Evolutionary conservation across 2,797 vertebrate species (phyloP).

Genomic region (Sparus aurata): DNA sequence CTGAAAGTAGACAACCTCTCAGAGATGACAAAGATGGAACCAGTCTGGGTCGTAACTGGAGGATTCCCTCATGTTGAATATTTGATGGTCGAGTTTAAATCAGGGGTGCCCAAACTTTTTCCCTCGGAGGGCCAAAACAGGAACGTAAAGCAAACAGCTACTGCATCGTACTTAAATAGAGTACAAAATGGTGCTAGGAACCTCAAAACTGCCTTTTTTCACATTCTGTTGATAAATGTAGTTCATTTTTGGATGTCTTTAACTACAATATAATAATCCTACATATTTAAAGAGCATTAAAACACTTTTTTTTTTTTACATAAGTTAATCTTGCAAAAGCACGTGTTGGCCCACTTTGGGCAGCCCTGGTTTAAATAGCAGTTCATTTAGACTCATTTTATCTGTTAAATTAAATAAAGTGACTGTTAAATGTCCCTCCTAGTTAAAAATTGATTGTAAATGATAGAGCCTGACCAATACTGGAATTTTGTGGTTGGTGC

Average conservation of each 20-base stretch:
- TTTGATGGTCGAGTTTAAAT: conserved; percentile 24
- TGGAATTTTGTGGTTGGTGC: too few relatives aligned
- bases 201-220: too few relatives aligned
- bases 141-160: not conserved
- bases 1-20: conserved; percentile 86
- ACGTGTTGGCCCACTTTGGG: too few relatives aligned
- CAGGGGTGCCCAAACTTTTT: too few relatives aligned
- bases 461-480: too few relatives aligned
- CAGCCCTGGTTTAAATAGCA: not conserved
- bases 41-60: conserved; percentile 19
- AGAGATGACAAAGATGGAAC: conserved; percentile 24
- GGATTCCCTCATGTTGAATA: conserved; percentile 21
- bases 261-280: too few relatives aligned
- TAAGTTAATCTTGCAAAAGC: too few relatives aligned
- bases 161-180: not conserved
- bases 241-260: too few relatives aligned
- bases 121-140: too few relatives aligned
- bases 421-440: not conserved
- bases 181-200: too few relatives aligned
- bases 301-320: not conserved
- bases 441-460: conserved; percentile 7
- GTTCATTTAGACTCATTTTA: conserved; percentile 6
- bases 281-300: too few relatives aligned
- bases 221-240: too few relatives aligned
- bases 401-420: not conserved